Conservation (phyloP, 2,797 vertebrate genomes). For the Furcifer pardalis region DNA sequence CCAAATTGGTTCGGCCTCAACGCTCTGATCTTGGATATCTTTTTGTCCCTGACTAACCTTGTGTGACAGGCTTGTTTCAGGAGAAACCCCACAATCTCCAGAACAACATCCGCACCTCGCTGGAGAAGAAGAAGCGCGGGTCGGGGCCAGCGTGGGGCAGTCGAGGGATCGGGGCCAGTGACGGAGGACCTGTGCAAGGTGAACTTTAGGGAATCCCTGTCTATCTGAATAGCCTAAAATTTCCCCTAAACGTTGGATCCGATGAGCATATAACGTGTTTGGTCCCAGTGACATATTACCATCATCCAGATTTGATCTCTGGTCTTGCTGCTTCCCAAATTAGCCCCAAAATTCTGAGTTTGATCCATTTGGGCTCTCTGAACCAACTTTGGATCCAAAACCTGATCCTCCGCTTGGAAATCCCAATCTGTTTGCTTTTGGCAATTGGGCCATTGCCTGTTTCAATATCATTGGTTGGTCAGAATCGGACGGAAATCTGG, state of each 20-base stretch:
- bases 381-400: neutral
- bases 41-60: constrained; percentile 57
- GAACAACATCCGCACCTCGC: constrained; percentile 79
- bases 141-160: constrained; percentile 67
- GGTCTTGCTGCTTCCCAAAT: neutral
- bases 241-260: neutral
- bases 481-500: too few species aligned
- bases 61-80: constrained; percentile 92
- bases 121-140: constrained; percentile 82
- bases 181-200: constrained; percentile 70
- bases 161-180: constrained; percentile 54
- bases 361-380: too few species aligned
- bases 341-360: neutral
- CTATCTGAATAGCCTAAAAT: too few species aligned
- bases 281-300: too few species aligned
- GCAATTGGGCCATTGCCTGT: neutral
- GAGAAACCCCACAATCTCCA: constrained; percentile 91
- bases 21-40: neutral
- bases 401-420: neutral
- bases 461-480: neutral
- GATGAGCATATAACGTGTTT: too few species aligned
- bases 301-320: too few species aligned
- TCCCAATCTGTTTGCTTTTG: neutral
- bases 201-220: constrained; percentile 22
- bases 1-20: neutral